Conservation (phyloP, 2,888 invertebrate genomes). For the Catocala nupta region DNA sequence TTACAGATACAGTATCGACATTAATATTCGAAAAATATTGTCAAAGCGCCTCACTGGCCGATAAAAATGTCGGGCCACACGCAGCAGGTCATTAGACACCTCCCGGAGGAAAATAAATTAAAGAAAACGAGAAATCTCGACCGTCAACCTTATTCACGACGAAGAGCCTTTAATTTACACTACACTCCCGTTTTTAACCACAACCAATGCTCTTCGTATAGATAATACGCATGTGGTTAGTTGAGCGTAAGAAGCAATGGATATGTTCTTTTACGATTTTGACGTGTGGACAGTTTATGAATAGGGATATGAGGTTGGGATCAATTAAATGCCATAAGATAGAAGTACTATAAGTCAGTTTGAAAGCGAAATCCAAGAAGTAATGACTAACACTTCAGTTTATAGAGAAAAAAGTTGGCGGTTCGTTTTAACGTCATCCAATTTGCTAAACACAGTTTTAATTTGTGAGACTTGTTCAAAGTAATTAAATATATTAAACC, state of each 20-base stretch:
- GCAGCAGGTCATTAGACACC: constrained; percentile 86
- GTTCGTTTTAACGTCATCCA: constrained; percentile 62
- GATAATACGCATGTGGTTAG: background rate
- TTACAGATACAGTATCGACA: constrained; percentile 75
- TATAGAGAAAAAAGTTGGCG: constrained; percentile 65
- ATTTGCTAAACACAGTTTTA: constrained; percentile 65
- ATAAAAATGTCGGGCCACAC: constrained; percentile 86
- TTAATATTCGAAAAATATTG: constrained; percentile 84
- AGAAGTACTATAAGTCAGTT: constrained; percentile 77
- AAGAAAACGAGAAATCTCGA: constrained; percentile 84
- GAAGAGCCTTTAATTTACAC: constrained; percentile 54
- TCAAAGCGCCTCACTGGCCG: constrained; percentile 80
- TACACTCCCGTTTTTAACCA: constrained; percentile 24
- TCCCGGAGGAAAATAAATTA: constrained; percentile 85
- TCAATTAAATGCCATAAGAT: constrained; percentile 81
- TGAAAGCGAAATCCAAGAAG: constrained; percentile 77
- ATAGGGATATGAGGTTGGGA: constrained; percentile 62
- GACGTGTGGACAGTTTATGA: constrained; percentile 45
- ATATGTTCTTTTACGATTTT: constrained; percentile 22
- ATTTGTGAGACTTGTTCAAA: constrained; percentile 52
- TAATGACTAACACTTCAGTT: constrained; percentile 73
- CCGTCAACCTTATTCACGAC: constrained; percentile 72
- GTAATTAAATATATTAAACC: constrained; percentile 42
- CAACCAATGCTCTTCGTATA: constrained; percentile 48
- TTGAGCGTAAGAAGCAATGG: constrained; percentile 50